Base-by-base conservation (phyloP, 92 coral and sea anemone genomes). In the Epizoanthus rinbou region DNA sequence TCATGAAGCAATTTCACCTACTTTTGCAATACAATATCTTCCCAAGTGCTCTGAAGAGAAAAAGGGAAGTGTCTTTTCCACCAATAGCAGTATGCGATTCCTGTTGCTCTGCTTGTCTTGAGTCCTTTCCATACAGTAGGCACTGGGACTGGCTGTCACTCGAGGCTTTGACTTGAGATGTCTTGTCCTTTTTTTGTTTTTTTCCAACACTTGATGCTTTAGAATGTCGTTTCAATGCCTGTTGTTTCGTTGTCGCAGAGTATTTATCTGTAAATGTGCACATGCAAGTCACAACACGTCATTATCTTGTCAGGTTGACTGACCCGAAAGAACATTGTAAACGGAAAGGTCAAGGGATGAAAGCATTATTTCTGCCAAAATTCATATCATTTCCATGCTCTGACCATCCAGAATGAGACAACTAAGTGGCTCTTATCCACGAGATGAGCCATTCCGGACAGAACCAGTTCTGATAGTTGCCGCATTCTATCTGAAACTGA, bases 21-120 rank as follows among this genome's bases (percentile, higher is more conserved):
- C 99, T 76, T 90, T 97, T 97, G 82, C 99, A 94, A 71, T 97
- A 97, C 52, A 97, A 79, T 64, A 97, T 89, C 80, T 94, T 97
- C 25, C 99, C 99, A 23, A 97, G 85, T 7, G 98, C 98, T 80
- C 98, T 87, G 67, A 97, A 97, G 15, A 97, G 87, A 65, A 97
- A 97, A 57, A 97, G 86, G 14, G 97, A 89, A 33, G 94, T 84
- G 68, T 97, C 99, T 60, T 90, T 89, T 50, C 97, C 98, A 37
- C 99, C 99, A 54, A 97, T 92, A 14, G 95, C 86, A 62, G 97
- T 73, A 19, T 80, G 73, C 15, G 88, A 16, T n/a, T 85, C 87
- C 35, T 68, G 39, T 56, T 81, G 84, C 17, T 69, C 54, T 31
- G 88, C 73, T 14, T 28, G 50, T 17, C 74, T 76, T 3, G 84